A percentile compares a stretch with the other conserved stretches of the same genome.
Conservation (phyloP, 2,113 vertebrate genomes). For the Sander lucioperca region DNA sequence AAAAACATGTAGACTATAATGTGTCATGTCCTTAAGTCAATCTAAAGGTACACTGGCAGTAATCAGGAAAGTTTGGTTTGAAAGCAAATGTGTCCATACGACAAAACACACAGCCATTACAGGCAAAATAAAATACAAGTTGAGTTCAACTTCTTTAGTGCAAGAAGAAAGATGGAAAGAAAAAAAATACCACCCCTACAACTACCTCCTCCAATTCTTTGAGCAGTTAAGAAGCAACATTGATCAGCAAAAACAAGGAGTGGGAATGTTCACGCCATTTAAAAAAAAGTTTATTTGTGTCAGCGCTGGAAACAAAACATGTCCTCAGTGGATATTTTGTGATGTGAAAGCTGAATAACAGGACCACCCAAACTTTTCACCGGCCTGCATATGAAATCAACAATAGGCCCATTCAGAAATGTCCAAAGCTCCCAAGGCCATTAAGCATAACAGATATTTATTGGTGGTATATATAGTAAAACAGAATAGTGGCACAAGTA, state of each 20-base stretch:
- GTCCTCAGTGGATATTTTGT: slow-evolving; percentile 42
- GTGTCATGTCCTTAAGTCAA: slow-evolving; percentile 15
- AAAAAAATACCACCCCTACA: slow-evolving; percentile 31
- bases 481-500: slow-evolving; percentile 47
- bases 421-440: slow-evolving; percentile 53
- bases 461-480: slow-evolving; percentile 44
- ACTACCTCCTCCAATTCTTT: slow-evolving; percentile 36
- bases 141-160: slow-evolving; percentile 28
- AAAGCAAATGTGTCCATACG: slow-evolving; percentile 55
- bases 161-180: slow-evolving; percentile 34
- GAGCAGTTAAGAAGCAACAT: slow-evolving; percentile 58
- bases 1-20: slow-evolving; percentile 21
- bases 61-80: slow-evolving; percentile 35
- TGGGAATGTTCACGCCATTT: slow-evolving; percentile 56
- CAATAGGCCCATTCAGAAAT: slow-evolving; percentile 49
- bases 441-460: slow-evolving; percentile 34
- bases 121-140: slow-evolving; percentile 50
- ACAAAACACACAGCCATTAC: slow-evolving; percentile 59
- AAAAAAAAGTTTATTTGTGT: too few relatives aligned
- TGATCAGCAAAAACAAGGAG: slow-evolving; percentile 69
- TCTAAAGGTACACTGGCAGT: slow-evolving; percentile 29
- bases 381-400: slow-evolving; percentile 33
- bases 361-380: slow-evolving; percentile 14
- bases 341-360: slow-evolving; percentile 42
- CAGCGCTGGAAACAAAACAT: too few relatives aligned